A percentile compares a stretch with the other conserved stretches of the same genome.
These are phyloP conservation scores for Bagarius yarrelli DNA, from an alignment of 2,113 vertebrate genomes.

Conservation along the genomic window DNA sequence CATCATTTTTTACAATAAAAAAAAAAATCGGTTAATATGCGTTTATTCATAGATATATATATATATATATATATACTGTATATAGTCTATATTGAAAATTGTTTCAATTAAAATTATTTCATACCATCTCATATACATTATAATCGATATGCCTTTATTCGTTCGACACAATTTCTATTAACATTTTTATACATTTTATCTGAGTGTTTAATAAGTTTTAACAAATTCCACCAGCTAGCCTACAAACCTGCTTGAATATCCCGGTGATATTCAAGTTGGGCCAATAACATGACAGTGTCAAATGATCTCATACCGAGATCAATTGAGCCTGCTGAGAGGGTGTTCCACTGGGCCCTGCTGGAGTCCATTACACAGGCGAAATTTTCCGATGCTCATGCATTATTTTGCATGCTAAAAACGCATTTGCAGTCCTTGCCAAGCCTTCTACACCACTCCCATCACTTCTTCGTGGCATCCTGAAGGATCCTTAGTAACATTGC, in stretches of 20 bases:
- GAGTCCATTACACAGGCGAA: not conserved
- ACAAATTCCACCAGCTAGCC: not conserved
- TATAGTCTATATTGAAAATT: too few relatives aligned
- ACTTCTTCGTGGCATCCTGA: not conserved
- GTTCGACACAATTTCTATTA: too few relatives aligned
- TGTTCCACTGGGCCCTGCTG: not conserved
- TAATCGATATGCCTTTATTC: too few relatives aligned
- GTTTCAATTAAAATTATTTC: too few relatives aligned
- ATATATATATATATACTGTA: too few relatives aligned
- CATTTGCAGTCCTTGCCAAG: not conserved
- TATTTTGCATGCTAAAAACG: not conserved
- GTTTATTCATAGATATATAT: too few relatives aligned
- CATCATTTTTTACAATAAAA: too few relatives aligned
- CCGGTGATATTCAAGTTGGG: not conserved
- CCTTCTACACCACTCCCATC: not conserved
- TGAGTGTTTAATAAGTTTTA: too few relatives aligned
- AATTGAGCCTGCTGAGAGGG: slow-evolving; percentile 20
- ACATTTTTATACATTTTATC: too few relatives aligned
- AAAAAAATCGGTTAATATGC: too few relatives aligned
- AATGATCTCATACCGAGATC: not conserved
- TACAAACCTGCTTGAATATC: not conserved
- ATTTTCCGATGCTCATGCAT: not conserved
- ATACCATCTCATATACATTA: too few relatives aligned
- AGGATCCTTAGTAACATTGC: not conserved
- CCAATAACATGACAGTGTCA: slow-evolving; percentile 11